Conservation (phyloP, 2,888 invertebrate genomes). For the Meta bourneti region DNA sequence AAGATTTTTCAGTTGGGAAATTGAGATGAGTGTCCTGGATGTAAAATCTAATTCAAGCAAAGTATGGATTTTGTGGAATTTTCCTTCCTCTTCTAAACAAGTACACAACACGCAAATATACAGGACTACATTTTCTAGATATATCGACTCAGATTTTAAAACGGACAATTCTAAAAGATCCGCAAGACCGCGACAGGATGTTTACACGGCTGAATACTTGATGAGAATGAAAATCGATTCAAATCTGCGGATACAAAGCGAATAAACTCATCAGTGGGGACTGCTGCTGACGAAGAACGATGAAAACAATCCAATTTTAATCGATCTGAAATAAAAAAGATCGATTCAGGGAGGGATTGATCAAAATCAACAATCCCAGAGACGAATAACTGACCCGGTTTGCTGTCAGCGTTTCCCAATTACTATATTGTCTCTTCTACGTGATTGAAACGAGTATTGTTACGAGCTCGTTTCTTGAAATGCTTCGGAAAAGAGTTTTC, state of each 20-base stretch:
- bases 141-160: too few species aligned
- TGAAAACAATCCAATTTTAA: conserved; percentile 9
- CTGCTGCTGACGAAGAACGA: background rate
- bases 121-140: too few species aligned
- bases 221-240: background rate
- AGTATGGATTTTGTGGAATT: too few species aligned
- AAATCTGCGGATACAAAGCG: background rate
- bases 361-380: conserved; percentile 38
- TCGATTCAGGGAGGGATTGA: conserved; percentile 3
- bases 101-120: too few species aligned
- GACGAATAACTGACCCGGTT: conserved; percentile 33
- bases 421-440: background rate
- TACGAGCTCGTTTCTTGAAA: background rate
- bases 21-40: too few species aligned
- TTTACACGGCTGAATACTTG: too few species aligned
- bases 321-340: conserved; percentile 13
- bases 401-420: conserved; percentile 50
- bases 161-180: too few species aligned
- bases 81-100: too few species aligned
- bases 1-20: too few species aligned
- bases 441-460: background rate
- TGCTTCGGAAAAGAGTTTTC: background rate
- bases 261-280: background rate
- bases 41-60: too few species aligned
- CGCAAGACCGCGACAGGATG: too few species aligned